A percentile compares a stretch with the other conserved stretches of the same genome.
These are phyloP conservation scores for Halcyon malimbica DNA, from an alignment of 2,113 vertebrate genomes.

Conservation along the genomic window DNA sequence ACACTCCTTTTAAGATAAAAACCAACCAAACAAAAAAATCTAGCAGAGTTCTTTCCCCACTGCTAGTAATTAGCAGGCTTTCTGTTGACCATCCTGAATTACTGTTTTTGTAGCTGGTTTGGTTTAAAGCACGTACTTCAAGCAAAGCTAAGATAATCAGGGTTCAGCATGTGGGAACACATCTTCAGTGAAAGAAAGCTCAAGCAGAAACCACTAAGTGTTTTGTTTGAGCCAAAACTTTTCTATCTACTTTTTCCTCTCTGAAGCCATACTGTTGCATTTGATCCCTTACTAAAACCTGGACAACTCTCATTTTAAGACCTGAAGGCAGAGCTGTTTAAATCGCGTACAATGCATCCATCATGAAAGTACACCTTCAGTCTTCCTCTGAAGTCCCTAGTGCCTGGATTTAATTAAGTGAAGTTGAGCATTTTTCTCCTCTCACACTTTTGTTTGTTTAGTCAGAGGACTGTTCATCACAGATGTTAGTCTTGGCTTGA, in stretches of 20 bases:
- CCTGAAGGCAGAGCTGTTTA: neutral
- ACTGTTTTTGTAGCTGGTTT: neutral
- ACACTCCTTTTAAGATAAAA: neutral
- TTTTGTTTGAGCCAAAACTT: neutral
- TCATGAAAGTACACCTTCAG: neutral
- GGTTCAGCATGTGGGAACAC: neutral
- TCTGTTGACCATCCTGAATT: neutral
- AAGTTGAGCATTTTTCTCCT: neutral
- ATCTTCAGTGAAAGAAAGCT: neutral
- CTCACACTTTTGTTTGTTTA: neutral
- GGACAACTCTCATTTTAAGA: neutral
- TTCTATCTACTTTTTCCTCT: neutral
- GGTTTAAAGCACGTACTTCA: neutral
- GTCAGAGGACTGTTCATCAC: neutral
- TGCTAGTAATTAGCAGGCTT: neutral
- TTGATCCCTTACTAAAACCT: neutral
- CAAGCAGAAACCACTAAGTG: neutral
- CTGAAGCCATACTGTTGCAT: neutral
- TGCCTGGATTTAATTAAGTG: neutral
- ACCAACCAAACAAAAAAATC: neutral
- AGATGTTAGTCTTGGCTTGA: neutral
- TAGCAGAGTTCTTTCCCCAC: neutral
- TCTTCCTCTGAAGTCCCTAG: neutral
- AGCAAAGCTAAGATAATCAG: neutral
- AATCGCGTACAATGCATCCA: rapidly evolving